These are phyloP conservation scores for Eunapius fragilis DNA, from an alignment of 37 sponge, comb jelly and placozoan species.

Conservation along the genomic window DNA sequence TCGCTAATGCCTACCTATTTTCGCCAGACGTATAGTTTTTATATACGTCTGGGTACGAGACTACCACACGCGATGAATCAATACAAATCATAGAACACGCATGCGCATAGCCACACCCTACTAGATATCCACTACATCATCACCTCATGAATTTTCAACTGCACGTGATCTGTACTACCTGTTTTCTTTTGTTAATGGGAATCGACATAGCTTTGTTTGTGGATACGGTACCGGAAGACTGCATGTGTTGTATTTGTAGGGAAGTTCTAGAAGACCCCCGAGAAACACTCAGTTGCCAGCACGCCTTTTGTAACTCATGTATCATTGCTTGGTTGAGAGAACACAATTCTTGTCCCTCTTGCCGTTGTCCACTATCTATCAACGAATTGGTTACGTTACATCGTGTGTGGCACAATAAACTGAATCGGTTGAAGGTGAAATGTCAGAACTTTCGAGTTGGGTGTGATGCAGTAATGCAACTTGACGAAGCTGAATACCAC, in stretches of 20 bases:
- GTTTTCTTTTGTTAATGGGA: conserved; percentile 18
- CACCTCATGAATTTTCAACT: no score
- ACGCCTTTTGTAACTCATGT: conserved; percentile 56
- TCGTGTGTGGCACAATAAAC: conserved; percentile 48
- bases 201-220: conserved; percentile 41
- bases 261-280: conserved; percentile 60
- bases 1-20: no score
- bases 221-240: conserved; percentile 35
- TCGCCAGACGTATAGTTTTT: no score
- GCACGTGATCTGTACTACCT: no score
- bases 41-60: no score
- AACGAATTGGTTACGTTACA: conserved; percentile 32
- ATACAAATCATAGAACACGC: no score
- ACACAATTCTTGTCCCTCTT: conserved; percentile 50
- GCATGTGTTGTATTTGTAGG: conserved; percentile 46
- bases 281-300: conserved; percentile 58
- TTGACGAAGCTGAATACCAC: conserved; percentile 29
- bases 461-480: conserved; percentile 36
- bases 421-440: conserved; percentile 15
- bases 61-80: no score
- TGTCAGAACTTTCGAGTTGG: conserved; percentile 37
- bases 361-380: conserved; percentile 22
- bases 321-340: conserved; percentile 42
- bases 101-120: no score
- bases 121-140: no score